phyloP scores from a whole-genome alignment of 1,140 invertebrate genomes.

The Lucilia sericata region DNA sequence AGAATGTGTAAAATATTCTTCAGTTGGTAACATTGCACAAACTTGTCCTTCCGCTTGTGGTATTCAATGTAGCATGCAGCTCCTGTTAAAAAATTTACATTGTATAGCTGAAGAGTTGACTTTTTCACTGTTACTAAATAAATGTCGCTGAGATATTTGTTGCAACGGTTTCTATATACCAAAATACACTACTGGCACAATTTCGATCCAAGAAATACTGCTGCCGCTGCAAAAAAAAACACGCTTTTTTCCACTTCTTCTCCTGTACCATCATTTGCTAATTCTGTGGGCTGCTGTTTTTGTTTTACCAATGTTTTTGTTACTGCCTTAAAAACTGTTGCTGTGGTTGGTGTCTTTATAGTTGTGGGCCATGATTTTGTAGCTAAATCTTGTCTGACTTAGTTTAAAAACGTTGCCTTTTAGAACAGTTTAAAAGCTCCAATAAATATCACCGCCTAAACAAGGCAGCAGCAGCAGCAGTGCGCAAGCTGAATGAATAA shows the following conservation, averaged over 20 bases:
- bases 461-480: neutral
- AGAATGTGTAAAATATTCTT: no score
- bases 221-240: neutral
- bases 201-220: conserved; percentile 5
- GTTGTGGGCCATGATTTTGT: conserved; percentile 26
- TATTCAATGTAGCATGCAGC: neutral
- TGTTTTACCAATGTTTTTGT: neutral
- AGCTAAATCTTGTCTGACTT: conserved; percentile 14
- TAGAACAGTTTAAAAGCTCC: conserved; percentile 36
- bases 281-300: conserved; percentile 15
- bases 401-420: conserved; percentile 27
- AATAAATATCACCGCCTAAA: conserved; percentile 36
- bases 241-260: conserved; percentile 17
- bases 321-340: neutral
- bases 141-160: neutral
- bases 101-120: conserved; percentile 28
- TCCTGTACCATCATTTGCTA: neutral
- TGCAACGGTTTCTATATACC: conserved; percentile 33
- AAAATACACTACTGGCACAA: conserved; percentile 42
- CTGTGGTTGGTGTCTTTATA: neutral
- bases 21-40: neutral
- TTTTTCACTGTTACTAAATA: conserved; percentile 10
- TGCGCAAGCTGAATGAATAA: neutral
- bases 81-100: conserved; percentile 39
- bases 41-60: neutral